phyloP scores from a whole-genome alignment of 2,113 vertebrate species.

The Conger conger region DNA sequence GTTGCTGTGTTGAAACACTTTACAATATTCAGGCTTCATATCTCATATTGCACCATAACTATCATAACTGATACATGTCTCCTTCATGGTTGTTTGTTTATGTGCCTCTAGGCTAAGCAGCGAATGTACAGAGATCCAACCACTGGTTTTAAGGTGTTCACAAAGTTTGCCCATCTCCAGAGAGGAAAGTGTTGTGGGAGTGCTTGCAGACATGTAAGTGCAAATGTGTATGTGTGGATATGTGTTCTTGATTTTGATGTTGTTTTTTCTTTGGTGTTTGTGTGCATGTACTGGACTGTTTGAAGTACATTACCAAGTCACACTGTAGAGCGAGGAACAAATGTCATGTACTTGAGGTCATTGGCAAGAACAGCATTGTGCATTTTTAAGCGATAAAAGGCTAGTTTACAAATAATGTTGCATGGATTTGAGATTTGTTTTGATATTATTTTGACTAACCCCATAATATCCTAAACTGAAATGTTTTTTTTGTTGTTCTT shows the following conservation, averaged over 20 bases:
- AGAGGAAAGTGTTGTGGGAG: conserved; percentile 75
- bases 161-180: conserved; percentile 71
- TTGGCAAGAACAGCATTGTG: neutral
- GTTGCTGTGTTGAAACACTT: neutral
- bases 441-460: conserved; percentile 22
- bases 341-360: neutral
- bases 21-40: neutral
- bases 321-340: neutral
- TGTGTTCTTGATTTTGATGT: neutral
- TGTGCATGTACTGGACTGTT: conserved; percentile 38
- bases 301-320: neutral
- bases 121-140: conserved; percentile 74
- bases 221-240: conserved; percentile 26
- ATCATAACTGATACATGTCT: neutral
- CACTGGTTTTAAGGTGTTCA: conserved; percentile 71
- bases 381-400: neutral
- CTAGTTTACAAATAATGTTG: neutral
- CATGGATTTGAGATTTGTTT: neutral
- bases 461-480: conserved; percentile 29
- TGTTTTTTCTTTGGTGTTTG: conserved; percentile 62
- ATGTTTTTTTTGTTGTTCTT: conserved; percentile 38
- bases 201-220: conserved; percentile 80
- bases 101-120: conserved; percentile 71
- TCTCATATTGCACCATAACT: neutral
- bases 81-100: conserved; percentile 28